Evolutionary conservation across 2,113 vertebrate genomes (phyloP).

Genomic region (Labrus mixtus): DNA sequence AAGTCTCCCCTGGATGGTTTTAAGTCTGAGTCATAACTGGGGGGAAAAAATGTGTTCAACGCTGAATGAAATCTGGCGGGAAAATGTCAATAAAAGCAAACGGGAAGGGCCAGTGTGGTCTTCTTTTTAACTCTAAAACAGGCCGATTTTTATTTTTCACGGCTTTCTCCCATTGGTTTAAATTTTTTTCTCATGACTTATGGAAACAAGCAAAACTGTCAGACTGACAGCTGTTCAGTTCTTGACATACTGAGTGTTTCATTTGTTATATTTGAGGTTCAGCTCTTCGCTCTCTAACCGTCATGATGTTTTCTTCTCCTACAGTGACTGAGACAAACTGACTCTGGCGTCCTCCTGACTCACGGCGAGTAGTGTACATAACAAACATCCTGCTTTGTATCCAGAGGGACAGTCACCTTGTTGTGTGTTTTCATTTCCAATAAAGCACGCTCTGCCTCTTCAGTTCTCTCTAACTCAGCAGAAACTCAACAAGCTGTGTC

Average conservation of each 20-base stretch:
- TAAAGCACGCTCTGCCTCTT: slow-evolving; percentile 5
- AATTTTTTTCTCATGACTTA: too few relatives aligned
- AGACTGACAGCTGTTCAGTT: too few relatives aligned
- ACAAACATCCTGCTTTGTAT: background rate
- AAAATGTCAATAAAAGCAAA: background rate
- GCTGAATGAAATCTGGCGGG: background rate
- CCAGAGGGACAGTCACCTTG: slow-evolving; percentile 14
- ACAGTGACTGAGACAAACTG: background rate
- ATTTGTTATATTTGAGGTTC: too few relatives aligned
- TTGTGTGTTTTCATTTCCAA: background rate
- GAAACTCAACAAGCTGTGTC: background rate
- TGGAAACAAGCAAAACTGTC: too few relatives aligned
- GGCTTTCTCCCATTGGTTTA: too few relatives aligned
- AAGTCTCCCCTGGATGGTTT: background rate
- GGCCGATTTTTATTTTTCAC: too few relatives aligned
- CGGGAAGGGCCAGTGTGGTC: too few relatives aligned
- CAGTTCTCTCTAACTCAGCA: slow-evolving; percentile 4
- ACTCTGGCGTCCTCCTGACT: too few relatives aligned
- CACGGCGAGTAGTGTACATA: background rate
- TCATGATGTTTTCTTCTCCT: too few relatives aligned
- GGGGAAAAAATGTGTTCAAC: background rate
- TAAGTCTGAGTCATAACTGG: background rate
- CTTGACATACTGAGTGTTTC: too few relatives aligned
- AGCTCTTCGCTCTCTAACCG: too few relatives aligned
- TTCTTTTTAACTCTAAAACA: too few relatives aligned